phyloP scores from a whole-genome alignment of 2,888 invertebrate species.

The Tubiluchus corallicola region DNA sequence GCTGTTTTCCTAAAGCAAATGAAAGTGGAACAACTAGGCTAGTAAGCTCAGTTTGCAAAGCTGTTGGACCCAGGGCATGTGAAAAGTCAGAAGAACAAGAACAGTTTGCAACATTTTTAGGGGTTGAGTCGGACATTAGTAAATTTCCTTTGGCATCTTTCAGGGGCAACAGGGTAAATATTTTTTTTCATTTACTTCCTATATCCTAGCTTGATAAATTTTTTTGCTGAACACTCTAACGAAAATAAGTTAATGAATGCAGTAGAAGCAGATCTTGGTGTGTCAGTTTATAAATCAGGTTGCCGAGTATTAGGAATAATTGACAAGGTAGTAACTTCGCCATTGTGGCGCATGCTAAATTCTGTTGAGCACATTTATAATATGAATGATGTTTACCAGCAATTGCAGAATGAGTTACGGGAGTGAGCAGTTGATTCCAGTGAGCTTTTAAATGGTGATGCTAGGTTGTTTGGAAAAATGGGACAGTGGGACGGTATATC shows the following conservation, averaged over 20 bases:
- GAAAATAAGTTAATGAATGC: neutral
- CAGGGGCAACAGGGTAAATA: constrained; percentile 3
- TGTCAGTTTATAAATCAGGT: neutral
- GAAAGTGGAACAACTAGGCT: neutral
- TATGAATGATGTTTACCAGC: neutral
- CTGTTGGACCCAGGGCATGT: neutral
- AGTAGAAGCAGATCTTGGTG: neutral
- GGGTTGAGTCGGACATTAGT: too few relatives aligned
- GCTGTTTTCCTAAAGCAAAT: neutral
- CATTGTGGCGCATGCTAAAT: neutral
- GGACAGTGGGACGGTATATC: neutral
- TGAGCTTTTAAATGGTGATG: neutral
- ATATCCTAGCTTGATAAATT: too few relatives aligned
- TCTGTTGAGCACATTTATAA: neutral
- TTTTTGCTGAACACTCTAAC: neutral
- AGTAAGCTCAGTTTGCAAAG: neutral
- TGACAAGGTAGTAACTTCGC: neutral
- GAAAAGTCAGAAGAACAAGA: neutral
- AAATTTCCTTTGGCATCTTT: constrained; percentile 1
- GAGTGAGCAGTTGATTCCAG: neutral
- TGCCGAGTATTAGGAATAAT: neutral
- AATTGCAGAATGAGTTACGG: neutral
- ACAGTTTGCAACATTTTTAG: too few relatives aligned
- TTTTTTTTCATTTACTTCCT: too few relatives aligned
- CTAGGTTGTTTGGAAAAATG: constrained; percentile 1